Percentiles rank a stretch among this genome's conserved stretches.
phyloP scores from a whole-genome alignment of 2,113 vertebrate species.

The Copsychus sechellarum region DNA sequence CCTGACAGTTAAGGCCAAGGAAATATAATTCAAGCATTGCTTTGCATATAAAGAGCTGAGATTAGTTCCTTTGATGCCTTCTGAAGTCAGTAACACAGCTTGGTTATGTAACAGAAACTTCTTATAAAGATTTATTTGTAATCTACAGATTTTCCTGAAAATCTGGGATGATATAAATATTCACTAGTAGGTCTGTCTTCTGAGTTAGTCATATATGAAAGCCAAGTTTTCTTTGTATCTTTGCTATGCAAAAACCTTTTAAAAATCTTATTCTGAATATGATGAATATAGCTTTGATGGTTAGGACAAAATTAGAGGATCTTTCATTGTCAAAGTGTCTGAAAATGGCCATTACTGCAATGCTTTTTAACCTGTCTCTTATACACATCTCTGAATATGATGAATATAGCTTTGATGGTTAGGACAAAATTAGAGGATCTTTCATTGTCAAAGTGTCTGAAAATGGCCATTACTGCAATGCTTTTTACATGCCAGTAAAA shows the following conservation, averaged over 20 bases:
- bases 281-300: neutral
- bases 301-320: neutral
- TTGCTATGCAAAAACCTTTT: neutral
- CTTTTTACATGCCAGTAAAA: neutral
- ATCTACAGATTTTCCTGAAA: conserved; percentile 8
- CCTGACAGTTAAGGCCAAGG: neutral
- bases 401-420: neutral
- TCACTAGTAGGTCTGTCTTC: neutral
- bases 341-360: neutral
- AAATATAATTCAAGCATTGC: neutral
- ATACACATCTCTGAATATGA: neutral
- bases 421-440: neutral
- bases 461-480: neutral
- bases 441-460: neutral
- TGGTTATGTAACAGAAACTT: neutral
- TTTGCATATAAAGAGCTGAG: neutral
- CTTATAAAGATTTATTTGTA: neutral
- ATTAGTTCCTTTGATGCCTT: neutral
- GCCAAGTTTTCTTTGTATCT: neutral
- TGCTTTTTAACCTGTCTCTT: neutral
- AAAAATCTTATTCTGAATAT: neutral
- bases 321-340: neutral
- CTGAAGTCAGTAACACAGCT: neutral
- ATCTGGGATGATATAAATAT: conserved; percentile 24
- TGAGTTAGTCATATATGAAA: conserved; percentile 19